Conservation (phyloP, 2,888 invertebrate genomes). For the Tigriopus californicus region DNA sequence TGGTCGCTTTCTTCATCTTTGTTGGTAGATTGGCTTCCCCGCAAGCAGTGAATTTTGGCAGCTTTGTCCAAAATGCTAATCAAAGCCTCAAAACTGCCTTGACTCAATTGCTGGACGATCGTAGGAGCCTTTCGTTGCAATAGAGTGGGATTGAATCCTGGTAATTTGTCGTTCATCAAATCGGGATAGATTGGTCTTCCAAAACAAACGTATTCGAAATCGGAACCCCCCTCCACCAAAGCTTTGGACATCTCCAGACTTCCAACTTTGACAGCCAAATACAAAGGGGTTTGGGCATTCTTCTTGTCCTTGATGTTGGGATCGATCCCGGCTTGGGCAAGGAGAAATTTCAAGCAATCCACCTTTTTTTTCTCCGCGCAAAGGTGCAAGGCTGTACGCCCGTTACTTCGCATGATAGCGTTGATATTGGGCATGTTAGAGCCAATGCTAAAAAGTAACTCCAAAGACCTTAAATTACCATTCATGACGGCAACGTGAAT, state of each 20-base stretch:
- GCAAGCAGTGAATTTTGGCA: too few relatives aligned
- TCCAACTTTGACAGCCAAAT: neutral
- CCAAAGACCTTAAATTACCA: neutral
- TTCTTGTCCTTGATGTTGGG: constrained; percentile 11
- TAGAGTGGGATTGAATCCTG: neutral
- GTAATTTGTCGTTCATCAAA: too few relatives aligned
- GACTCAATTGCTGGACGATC: constrained; percentile 31
- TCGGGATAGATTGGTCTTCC: neutral
- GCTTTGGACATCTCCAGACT: neutral
- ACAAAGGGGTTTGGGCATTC: constrained; percentile 8
- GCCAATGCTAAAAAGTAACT: neutral
- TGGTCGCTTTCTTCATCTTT: too few relatives aligned
- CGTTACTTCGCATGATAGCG: neutral
- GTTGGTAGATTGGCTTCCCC: too few relatives aligned
- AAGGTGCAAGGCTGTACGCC: neutral
- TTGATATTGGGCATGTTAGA: neutral
- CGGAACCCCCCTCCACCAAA: neutral
- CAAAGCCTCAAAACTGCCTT: constrained; percentile 31
- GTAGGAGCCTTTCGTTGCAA: neutral
- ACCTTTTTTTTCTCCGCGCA: neutral
- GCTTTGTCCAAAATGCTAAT: too few relatives aligned
- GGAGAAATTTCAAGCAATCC: neutral
- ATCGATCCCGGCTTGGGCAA: neutral
- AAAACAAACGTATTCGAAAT: neutral
- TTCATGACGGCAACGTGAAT: constrained; percentile 1